Evolutionary conservation across 2,113 vertebrate genomes (phyloP).

Genomic region (Cercocebus atys): DNA sequence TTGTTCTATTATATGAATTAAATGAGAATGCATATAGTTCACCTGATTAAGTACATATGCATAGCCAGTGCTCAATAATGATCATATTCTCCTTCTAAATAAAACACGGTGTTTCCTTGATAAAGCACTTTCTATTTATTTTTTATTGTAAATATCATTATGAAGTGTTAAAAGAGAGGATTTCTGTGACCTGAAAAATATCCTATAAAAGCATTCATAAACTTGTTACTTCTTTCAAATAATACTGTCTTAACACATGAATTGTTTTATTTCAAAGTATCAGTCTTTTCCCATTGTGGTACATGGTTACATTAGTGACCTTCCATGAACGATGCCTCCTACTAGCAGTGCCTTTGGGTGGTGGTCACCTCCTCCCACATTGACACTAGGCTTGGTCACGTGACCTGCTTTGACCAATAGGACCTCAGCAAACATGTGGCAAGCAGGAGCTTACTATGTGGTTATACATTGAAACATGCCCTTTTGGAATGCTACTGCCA

Average conservation of each 20-base stretch:
- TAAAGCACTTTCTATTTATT: background rate
- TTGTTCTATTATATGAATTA: background rate
- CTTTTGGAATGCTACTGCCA: background rate
- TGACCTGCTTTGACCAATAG: background rate
- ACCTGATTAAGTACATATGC: background rate
- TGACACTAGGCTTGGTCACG: background rate
- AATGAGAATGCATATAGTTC: background rate
- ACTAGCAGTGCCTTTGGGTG: background rate
- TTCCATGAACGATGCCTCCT: background rate
- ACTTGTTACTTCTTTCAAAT: background rate
- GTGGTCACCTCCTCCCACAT: background rate
- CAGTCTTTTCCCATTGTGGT: accelerated
- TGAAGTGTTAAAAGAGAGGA: background rate
- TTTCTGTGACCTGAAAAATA: background rate
- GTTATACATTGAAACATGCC: background rate
- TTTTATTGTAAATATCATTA: background rate
- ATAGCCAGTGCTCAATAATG: background rate
- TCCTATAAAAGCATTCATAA: background rate
- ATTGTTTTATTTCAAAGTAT: background rate
- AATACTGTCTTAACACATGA: background rate
- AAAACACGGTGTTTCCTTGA: background rate
- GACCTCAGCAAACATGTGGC: background rate
- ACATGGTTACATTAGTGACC: no score
- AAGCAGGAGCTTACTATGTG: background rate
- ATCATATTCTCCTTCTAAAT: background rate